Conservation (phyloP, 2,888 invertebrate genomes). For the Ormyrus rosae region DNA sequence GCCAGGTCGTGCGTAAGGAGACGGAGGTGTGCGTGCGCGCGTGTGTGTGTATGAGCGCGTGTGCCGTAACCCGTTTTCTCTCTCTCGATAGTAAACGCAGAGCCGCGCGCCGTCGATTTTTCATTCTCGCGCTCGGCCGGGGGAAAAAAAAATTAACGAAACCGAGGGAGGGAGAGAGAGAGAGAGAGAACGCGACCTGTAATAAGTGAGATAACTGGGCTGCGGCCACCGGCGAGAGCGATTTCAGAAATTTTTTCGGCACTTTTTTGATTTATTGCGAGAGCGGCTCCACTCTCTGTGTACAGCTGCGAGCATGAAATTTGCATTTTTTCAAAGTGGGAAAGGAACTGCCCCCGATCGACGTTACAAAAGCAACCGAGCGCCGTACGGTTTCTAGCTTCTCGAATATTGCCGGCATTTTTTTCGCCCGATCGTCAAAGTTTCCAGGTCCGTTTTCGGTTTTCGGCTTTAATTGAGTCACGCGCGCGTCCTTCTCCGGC, state of each 20-base stretch:
- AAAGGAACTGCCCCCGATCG: neutral
- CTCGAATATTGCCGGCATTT: no score
- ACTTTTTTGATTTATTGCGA: no score
- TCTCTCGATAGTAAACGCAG: conserved; percentile 2
- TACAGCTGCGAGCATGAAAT: neutral
- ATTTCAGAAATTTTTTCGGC: neutral
- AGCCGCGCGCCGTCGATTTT: neutral
- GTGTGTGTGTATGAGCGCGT: neutral
- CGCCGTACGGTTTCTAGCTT: no score
- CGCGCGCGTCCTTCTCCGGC: no score
- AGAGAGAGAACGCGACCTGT: conserved; percentile 15
- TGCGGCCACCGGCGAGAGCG: neutral
- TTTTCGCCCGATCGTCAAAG: no score
- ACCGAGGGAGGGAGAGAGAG: neutral
- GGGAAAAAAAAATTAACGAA: conserved; percentile 16
- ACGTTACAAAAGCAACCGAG: neutral
- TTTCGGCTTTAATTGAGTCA: no score
- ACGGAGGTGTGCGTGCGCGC: neutral
- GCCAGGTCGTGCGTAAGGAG: conserved; percentile 22
- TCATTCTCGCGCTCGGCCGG: neutral
- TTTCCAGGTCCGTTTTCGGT: no score
- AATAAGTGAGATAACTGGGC: conserved; percentile 31
- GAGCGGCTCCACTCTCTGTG: neutral
- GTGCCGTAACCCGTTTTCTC: conserved; percentile 30
- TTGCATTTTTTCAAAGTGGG: conserved; percentile 12